These are phyloP conservation scores for Drosophila yooni DNA, from an alignment of 2,888 invertebrate species.

Conservation along the genomic window DNA sequence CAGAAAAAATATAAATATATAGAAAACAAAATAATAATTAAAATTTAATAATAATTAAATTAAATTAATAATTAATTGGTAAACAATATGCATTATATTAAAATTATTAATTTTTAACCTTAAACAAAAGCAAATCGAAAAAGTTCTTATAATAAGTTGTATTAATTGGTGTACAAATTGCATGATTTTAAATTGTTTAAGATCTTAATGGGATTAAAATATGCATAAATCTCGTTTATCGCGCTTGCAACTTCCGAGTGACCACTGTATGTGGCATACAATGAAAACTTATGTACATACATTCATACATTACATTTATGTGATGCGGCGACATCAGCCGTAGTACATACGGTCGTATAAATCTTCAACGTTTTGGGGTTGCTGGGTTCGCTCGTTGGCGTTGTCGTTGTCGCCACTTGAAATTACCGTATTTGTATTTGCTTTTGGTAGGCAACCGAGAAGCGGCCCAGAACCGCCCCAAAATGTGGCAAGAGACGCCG, in stretches of 20 bases:
- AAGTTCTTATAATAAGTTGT: not conserved
- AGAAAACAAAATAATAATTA: not conserved
- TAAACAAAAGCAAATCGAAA: not conserved
- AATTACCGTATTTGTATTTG: conserved; percentile 69
- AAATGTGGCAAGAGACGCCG: conserved; percentile 33
- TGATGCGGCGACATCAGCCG: conserved; percentile 32
- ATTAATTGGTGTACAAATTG: not conserved
- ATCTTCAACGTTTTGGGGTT: conserved; percentile 60
- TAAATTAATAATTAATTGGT: too few species aligned
- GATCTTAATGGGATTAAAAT: not conserved
- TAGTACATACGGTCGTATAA: conserved; percentile 41
- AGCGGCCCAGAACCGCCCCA: conserved; percentile 45
- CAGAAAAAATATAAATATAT: not conserved
- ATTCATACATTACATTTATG: conserved; percentile 30
- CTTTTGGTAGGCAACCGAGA: conserved; percentile 50
- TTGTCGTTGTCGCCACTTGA: conserved; percentile 55
- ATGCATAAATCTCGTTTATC: not conserved
- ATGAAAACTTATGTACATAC: conserved; percentile 22
- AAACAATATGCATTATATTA: not conserved
- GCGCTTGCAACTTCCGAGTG: not conserved
- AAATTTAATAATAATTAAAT: too few species aligned
- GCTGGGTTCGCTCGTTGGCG: conserved; percentile 55
- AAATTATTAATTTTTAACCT: not conserved
- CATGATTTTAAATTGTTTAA: not conserved
- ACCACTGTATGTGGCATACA: conserved; percentile 17